phyloP scores from a whole-genome alignment of 2,113 vertebrate species.

The Ctenomys sociabilis region DNA sequence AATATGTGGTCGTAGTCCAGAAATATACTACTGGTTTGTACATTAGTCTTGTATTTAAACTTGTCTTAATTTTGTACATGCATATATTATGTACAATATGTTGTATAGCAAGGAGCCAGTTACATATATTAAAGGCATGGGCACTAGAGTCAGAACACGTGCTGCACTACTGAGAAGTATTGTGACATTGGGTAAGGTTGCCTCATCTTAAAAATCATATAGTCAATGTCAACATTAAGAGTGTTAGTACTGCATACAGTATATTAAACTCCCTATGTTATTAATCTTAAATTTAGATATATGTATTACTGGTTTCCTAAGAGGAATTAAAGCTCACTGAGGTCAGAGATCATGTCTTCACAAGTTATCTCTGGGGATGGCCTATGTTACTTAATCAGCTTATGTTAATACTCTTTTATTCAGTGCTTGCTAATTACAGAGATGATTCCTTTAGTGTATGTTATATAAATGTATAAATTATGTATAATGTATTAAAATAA shows the following conservation, averaged over 20 bases:
- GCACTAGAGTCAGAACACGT: neutral
- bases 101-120: neutral
- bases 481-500: neutral
- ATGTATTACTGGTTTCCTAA: slow-evolving; percentile 31
- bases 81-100: slow-evolving; percentile 17
- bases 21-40: slow-evolving; percentile 23
- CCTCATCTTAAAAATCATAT: slow-evolving; percentile 29
- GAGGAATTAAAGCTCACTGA: neutral
- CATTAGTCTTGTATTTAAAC: neutral
- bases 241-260: neutral
- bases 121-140: slow-evolving; percentile 22
- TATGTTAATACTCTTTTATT: slow-evolving; percentile 14
- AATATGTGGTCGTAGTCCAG: neutral
- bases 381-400: neutral
- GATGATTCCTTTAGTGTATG: slow-evolving; percentile 4
- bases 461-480: too few species aligned
- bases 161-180: slow-evolving; percentile 5
- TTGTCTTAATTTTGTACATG: neutral
- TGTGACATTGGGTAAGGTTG: neutral
- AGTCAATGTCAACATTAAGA: slow-evolving; percentile 30
- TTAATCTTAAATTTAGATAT: slow-evolving; percentile 22
- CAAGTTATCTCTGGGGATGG: neutral
- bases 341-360: neutral
- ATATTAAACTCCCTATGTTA: neutral
- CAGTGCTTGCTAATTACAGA: slow-evolving; percentile 26